Conservation (phyloP, 2,888 invertebrate genomes). For the Creontiades dilutus region DNA sequence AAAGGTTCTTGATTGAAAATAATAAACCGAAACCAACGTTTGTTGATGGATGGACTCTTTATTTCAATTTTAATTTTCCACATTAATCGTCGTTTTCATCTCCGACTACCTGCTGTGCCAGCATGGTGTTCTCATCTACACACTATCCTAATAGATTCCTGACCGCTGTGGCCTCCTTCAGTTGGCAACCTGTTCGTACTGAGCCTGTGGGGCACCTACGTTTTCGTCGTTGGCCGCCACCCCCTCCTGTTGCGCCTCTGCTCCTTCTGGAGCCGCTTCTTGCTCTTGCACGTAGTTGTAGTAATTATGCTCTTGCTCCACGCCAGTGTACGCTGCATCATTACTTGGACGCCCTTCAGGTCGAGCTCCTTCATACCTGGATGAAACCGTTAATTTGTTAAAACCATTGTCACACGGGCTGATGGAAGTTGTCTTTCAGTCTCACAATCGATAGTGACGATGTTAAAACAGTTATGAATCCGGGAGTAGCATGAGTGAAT, state of each 20-base stretch:
- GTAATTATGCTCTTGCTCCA: conserved; percentile 22
- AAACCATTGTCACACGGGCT: neutral
- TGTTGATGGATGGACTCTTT: neutral
- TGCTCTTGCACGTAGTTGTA: conserved; percentile 39
- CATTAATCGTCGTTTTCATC: neutral
- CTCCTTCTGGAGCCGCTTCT: neutral
- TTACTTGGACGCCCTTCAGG: neutral
- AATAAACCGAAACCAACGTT: too few relatives aligned
- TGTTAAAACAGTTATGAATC: too few relatives aligned
- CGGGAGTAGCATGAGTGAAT: too few relatives aligned
- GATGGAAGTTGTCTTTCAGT: too few relatives aligned
- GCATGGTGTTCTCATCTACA: neutral
- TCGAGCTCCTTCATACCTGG: conserved; percentile 2
- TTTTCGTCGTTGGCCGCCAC: conserved; percentile 46
- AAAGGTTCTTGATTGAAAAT: too few relatives aligned
- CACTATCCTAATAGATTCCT: neutral
- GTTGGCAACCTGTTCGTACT: conserved; percentile 51
- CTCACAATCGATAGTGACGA: too few relatives aligned
- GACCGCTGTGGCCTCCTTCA: neutral
- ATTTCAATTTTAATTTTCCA: conserved; percentile 27
- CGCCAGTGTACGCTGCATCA: neutral
- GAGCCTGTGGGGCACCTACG: conserved; percentile 37
- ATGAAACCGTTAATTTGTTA: neutral
- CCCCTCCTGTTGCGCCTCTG: neutral
- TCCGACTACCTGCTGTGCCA: neutral